Conservation (phyloP, 1,140 invertebrate genomes). For the Drosophila teissieri region DNA sequence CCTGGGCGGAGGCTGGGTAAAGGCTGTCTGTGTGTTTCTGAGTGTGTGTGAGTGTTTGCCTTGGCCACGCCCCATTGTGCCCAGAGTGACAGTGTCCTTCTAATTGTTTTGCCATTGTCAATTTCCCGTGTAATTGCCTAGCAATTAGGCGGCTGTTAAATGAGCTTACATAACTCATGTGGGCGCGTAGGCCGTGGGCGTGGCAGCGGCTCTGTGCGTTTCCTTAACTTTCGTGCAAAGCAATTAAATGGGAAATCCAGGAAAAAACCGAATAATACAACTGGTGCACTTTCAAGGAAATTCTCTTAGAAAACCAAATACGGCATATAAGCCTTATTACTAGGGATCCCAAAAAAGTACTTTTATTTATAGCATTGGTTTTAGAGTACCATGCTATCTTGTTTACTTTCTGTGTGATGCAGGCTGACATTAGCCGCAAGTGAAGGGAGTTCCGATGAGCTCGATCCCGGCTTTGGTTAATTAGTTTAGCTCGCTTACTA, state of each 20-base stretch:
- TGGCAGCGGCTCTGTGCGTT: neutral
- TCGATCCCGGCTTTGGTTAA: conserved; percentile 53
- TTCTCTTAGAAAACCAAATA: too few relatives aligned
- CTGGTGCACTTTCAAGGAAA: neutral
- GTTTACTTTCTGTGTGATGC: neutral
- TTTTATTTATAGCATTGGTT: neutral
- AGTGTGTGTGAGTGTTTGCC: conserved; percentile 22
- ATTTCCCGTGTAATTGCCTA: conserved; percentile 72
- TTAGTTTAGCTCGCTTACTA: conserved; percentile 69
- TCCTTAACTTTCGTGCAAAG: conserved; percentile 20
- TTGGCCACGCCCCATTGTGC: conserved; percentile 62
- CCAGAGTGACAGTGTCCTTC: conserved; percentile 39
- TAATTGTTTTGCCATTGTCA: conserved; percentile 79
- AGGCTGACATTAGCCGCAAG: neutral
- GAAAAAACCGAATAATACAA: neutral
- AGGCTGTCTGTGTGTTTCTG: conserved; percentile 1
- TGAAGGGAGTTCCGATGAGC: conserved; percentile 18
- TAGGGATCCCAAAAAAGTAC: neutral
- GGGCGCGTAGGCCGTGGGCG: conserved; percentile 3
- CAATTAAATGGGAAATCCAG: conserved; percentile 57
- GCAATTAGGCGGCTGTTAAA: conserved; percentile 65
- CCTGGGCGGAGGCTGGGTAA: neutral
- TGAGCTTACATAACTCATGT: conserved; percentile 62
- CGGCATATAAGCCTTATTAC: neutral
- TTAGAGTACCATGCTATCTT: neutral